These are phyloP conservation scores for Varroa destructor DNA, from an alignment of 1,140 invertebrate species.

Conservation along the genomic window DNA sequence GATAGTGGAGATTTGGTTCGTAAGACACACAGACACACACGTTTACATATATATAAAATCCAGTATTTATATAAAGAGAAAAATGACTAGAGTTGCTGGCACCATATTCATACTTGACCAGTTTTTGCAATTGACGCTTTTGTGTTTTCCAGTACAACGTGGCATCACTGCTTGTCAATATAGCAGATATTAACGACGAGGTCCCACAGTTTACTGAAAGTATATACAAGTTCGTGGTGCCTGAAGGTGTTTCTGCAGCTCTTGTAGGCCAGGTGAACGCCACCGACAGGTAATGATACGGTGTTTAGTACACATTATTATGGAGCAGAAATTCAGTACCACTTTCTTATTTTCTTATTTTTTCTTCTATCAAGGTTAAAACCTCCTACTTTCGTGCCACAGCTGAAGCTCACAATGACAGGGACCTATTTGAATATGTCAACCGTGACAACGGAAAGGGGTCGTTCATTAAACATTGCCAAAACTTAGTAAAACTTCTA, in stretches of 20 bases:
- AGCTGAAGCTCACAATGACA: too few relatives aligned
- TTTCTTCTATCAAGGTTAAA: too few relatives aligned
- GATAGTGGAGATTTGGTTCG: conserved; percentile 57
- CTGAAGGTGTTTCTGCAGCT: conserved; percentile 57
- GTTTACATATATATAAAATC: too few relatives aligned
- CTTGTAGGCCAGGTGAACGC: conserved; percentile 65
- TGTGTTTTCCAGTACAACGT: conserved; percentile 47
- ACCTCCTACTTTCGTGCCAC: too few relatives aligned
- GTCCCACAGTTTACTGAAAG: conserved; percentile 54
- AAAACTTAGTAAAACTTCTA: neutral
- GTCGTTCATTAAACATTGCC: neutral
- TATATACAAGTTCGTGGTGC: conserved; percentile 70
- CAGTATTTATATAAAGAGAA: too few relatives aligned
- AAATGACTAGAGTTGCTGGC: too few relatives aligned
- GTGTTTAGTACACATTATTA: neutral
- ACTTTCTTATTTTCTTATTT: too few relatives aligned
- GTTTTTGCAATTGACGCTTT: neutral
- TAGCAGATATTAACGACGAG: conserved; percentile 79
- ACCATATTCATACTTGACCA: too few relatives aligned
- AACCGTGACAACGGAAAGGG: neutral
- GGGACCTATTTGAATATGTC: conserved; percentile 37
- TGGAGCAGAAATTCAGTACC: too few relatives aligned
- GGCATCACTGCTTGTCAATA: conserved; percentile 67
- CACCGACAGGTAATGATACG: conserved; percentile 34
- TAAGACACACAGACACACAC: too few relatives aligned